phyloP scores from a whole-genome alignment of 2,888 invertebrate species.

The Caenorhabditis panamensis region DNA sequence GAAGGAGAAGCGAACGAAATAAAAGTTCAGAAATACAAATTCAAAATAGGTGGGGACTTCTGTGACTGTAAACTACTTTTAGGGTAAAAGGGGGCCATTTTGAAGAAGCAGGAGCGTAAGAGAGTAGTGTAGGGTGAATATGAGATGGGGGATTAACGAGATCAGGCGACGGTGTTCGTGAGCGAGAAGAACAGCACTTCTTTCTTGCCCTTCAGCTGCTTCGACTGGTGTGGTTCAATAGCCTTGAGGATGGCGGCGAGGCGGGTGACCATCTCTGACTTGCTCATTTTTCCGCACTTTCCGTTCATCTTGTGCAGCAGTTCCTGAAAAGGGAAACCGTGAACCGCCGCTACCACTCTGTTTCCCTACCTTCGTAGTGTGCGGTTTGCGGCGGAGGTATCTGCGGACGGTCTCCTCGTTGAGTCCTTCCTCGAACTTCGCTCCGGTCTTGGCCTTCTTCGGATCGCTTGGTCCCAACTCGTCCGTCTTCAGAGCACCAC shows the following conservation, averaged over 20 bases:
- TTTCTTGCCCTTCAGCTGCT: conserved; percentile 76
- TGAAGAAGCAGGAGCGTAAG: too few relatives aligned
- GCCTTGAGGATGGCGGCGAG: conserved; percentile 77
- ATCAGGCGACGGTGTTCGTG: conserved; percentile 61
- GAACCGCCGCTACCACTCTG: background rate
- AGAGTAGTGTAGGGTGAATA: background rate
- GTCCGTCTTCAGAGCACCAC: conserved; percentile 24
- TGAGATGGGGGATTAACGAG: background rate
- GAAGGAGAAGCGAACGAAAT: too few relatives aligned
- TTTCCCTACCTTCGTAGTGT: conserved; percentile 91
- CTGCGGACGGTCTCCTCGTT: conserved; percentile 85
- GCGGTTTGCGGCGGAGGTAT: conserved; percentile 95
- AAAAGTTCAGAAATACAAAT: too few relatives aligned
- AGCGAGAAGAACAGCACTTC: conserved; percentile 78
- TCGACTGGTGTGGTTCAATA: conserved; percentile 78
- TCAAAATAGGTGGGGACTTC: too few relatives aligned
- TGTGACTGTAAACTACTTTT: too few relatives aligned
- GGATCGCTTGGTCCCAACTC: conserved; percentile 58
- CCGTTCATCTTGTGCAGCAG: conserved; percentile 70
- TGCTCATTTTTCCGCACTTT: conserved; percentile 71
- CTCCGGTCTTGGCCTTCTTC: conserved; percentile 65
- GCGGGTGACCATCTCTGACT: conserved; percentile 75
- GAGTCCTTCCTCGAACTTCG: conserved; percentile 65
- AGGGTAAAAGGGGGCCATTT: too few relatives aligned
- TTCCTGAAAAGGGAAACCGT: conserved; percentile 41